phyloP scores from a whole-genome alignment of 2,797 vertebrate species.

The Hypotaenidia okinawae region DNA sequence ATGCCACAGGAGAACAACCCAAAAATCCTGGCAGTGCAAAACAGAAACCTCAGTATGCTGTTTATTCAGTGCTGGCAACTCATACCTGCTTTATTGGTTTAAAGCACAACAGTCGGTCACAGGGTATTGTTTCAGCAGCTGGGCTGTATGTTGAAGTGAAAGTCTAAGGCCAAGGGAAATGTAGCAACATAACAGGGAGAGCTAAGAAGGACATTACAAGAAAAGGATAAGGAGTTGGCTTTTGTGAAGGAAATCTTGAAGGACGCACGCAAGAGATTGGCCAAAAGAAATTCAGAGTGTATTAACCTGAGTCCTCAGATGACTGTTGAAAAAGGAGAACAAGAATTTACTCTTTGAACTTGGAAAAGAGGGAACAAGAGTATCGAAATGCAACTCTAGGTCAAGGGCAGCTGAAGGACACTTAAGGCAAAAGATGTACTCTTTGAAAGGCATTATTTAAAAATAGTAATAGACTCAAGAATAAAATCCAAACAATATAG shows the following conservation, averaged over 20 bases:
- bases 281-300: background rate
- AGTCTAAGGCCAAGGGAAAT: constrained; percentile 38
- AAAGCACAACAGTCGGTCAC: background rate
- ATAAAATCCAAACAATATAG: background rate
- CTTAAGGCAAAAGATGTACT: background rate
- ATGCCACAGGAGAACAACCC: background rate
- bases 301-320: background rate
- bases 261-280: background rate
- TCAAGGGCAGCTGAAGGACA: background rate
- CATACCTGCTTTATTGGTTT: constrained; percentile 9
- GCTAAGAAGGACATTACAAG: constrained; percentile 37
- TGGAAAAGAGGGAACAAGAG: background rate
- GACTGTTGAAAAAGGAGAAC: background rate
- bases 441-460: background rate
- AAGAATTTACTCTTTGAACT: background rate
- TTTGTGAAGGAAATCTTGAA: constrained; percentile 36
- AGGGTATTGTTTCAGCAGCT: constrained; percentile 52
- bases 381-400: background rate
- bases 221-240: constrained; percentile 58
- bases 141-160: background rate
- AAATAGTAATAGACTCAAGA: background rate
- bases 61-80: constrained; percentile 32
- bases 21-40: background rate
- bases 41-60: background rate
- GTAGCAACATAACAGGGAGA: background rate